Percentiles rank a stretch among this genome's conserved stretches.
These are phyloP conservation scores for Embidobia sp. DNA, from an alignment of 2,888 invertebrate genomes.

Conservation along the genomic window DNA sequence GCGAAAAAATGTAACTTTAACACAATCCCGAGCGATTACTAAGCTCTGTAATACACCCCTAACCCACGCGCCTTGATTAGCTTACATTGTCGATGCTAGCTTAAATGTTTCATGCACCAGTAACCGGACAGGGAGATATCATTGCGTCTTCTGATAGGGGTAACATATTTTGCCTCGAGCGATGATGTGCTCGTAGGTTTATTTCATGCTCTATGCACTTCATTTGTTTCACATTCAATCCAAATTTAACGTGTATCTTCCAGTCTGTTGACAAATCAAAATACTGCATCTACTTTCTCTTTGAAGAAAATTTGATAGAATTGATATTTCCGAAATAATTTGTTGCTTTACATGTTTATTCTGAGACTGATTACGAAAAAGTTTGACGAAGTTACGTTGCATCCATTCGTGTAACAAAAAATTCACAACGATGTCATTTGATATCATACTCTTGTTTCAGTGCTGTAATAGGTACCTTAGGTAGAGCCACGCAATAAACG, in stretches of 20 bases:
- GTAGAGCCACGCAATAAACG: slow-evolving; percentile 50
- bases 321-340: no score
- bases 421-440: slow-evolving; percentile 47
- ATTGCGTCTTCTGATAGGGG: slow-evolving; percentile 79
- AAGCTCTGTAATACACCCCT: slow-evolving; percentile 74
- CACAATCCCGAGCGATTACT: slow-evolving; percentile 80
- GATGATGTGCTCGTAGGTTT: slow-evolving; percentile 29
- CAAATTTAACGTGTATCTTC: slow-evolving; percentile 50
- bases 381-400: not conserved
- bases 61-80: slow-evolving; percentile 77
- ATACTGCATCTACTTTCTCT: not conserved
- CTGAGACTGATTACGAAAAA: no score
- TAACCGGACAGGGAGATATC: slow-evolving; percentile 78
- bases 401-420: slow-evolving; percentile 58
- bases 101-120: slow-evolving; percentile 82
- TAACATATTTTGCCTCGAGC: slow-evolving; percentile 76
- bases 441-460: slow-evolving; percentile 47
- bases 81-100: slow-evolving; percentile 81
- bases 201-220: slow-evolving; percentile 54
- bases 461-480: slow-evolving; percentile 49
- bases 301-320: not conserved
- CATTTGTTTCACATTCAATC: slow-evolving; percentile 53
- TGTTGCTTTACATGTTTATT: no score
- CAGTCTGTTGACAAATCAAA: slow-evolving; percentile 17
- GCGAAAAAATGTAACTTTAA: slow-evolving; percentile 78